Evolutionary conservation across 2,113 vertebrate species (phyloP).

Genomic region (Sprattus sprattus): DNA sequence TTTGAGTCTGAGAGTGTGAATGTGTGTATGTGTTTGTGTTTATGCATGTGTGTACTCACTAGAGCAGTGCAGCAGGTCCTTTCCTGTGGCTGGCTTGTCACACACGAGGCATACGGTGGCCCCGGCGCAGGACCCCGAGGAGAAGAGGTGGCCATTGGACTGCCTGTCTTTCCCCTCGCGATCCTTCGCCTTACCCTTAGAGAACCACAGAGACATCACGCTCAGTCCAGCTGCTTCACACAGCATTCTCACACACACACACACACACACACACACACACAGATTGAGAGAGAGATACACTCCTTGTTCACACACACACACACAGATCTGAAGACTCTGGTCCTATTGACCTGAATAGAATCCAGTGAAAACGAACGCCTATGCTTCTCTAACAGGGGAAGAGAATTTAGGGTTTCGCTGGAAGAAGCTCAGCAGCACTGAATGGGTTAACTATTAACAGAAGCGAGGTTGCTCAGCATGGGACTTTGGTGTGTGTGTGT

Average conservation of each 20-base stretch:
- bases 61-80: slow-evolving; percentile 86
- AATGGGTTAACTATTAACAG: slow-evolving; percentile 49
- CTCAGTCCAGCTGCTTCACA: background rate
- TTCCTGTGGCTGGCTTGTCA: slow-evolving; percentile 82
- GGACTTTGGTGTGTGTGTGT: slow-evolving; percentile 17
- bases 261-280: background rate
- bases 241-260: background rate
- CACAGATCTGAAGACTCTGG: background rate
- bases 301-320: background rate
- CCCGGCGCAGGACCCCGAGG: slow-evolving; percentile 76
- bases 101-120: slow-evolving; percentile 81
- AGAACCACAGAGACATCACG: slow-evolving; percentile 53
- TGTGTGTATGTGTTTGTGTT: background rate
- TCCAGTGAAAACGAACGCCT: background rate
- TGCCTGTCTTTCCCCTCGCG: slow-evolving; percentile 83
- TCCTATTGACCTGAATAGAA: background rate
- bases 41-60: slow-evolving; percentile 72
- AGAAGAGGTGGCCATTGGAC: slow-evolving; percentile 80
- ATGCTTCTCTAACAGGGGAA: background rate
- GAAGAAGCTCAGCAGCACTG: slow-evolving; percentile 3
- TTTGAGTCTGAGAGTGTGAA: background rate
- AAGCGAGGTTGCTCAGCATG: background rate
- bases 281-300: background rate
- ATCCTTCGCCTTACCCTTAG: slow-evolving; percentile 88
- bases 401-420: background rate